Evolutionary conservation across 2,797 vertebrate genomes (phyloP), one percentile per base, ranked within the genome.

Genomic region (Poecile montanus): DNA sequence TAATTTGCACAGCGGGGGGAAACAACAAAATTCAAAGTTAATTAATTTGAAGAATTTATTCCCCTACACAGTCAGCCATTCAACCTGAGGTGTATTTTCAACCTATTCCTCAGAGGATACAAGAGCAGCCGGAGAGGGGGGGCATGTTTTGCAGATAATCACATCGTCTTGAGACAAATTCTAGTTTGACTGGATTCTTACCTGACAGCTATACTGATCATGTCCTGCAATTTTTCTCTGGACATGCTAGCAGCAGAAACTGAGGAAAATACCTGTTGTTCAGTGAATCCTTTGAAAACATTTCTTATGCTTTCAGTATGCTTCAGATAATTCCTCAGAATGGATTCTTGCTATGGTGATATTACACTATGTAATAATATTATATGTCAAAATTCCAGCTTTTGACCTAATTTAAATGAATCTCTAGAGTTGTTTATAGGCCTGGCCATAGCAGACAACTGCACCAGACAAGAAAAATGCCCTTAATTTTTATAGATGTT

Each of bases 1-100:
- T 88, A 79, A 87, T 91, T 85, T 67, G 21, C 26, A 73, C 40
- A 70, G 36, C 9, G 38, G 38, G 17, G 4, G 6, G 4, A 56
- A 76, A 51, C 18, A 91, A 87, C 53, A 92, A 93, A 83, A 82
- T 74, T 53, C 22, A 77, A 89, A 83, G 32, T 82, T 87, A 74
- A 89, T 89, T 89, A 91, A 89, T 92, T 71, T 45, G 10, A 96
- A 92, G 91, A 89, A 82, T 38, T 23, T 89, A 82, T 89, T 93
- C 21, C 15, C n/a, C 29, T 82, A 36, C 67, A 47, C 87, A 93
- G 30, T 70, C 86, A 79, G 25, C 29, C 51, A 25, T 87, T 94
- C 65, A 63, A 16, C 67, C 84, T 89, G 67, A 87, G 65, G 85
- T 76, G 16, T 20, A 9, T 93, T 92, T 89, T 71, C 40, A 85